phyloP scores from a whole-genome alignment of 2,888 invertebrate species.

The Drosophila testacea region DNA sequence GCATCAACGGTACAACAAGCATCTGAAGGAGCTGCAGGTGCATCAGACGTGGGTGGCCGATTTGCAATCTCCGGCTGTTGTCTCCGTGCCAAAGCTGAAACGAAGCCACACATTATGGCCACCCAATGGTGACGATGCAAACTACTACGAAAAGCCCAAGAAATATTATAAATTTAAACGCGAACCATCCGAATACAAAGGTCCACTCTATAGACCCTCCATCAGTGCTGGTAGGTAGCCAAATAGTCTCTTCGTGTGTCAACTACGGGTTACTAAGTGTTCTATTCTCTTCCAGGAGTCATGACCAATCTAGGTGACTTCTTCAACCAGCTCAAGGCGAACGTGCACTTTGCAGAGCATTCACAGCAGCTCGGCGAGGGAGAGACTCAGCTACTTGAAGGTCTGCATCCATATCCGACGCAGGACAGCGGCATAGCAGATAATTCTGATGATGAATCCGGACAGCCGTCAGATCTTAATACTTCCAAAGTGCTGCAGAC shows the following conservation, averaged over 20 bases:
- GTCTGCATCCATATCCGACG: slow-evolving; percentile 78
- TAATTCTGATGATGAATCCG: slow-evolving; percentile 35
- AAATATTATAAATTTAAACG: slow-evolving; percentile 61
- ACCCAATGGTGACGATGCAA: background rate
- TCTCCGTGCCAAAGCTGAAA: slow-evolving; percentile 32
- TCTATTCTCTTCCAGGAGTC: slow-evolving; percentile 76
- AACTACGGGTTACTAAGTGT: slow-evolving; percentile 33
- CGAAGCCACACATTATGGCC: slow-evolving; percentile 39
- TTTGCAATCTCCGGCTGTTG: slow-evolving; percentile 67
- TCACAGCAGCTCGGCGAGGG: slow-evolving; percentile 69
- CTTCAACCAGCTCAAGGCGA: slow-evolving; percentile 82
- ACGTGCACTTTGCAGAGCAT: slow-evolving; percentile 82
- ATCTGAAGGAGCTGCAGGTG: slow-evolving; percentile 47
- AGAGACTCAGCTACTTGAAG: slow-evolving; percentile 79
- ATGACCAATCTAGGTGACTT: slow-evolving; percentile 84
- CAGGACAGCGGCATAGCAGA: slow-evolving; percentile 44
- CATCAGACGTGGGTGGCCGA: slow-evolving; percentile 48
- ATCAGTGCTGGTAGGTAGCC: slow-evolving; percentile 84
- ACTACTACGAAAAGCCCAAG: slow-evolving; percentile 20
- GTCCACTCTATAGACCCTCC: slow-evolving; percentile 75
- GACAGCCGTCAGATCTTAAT: slow-evolving; percentile 43
- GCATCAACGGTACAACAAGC: slow-evolving; percentile 31
- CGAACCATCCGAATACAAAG: slow-evolving; percentile 40
- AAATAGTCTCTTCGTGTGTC: too few species aligned
- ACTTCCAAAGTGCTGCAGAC: slow-evolving; percentile 85